These are phyloP conservation scores for Philopedon plagiatum DNA, from an alignment of 2,888 invertebrate species.

Conservation along the genomic window DNA sequence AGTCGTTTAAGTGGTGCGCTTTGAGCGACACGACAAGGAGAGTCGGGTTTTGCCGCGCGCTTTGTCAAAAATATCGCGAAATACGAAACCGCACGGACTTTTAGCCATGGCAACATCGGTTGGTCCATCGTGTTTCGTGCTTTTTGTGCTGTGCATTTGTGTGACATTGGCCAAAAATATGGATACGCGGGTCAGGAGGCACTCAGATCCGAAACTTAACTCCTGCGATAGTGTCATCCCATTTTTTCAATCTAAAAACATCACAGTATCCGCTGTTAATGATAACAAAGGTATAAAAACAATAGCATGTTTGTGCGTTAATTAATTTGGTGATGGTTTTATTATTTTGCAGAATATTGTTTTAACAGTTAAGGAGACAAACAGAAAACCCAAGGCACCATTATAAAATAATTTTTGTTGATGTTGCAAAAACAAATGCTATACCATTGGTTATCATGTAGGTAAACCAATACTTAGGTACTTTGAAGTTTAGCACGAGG, in stretches of 20 bases:
- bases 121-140: conserved; percentile 32
- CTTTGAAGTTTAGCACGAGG: too few relatives aligned
- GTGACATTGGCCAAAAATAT: conserved; percentile 58
- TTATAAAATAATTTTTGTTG: too few relatives aligned
- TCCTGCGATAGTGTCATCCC: conserved; percentile 16
- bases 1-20: conserved; percentile 26
- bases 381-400: too few relatives aligned
- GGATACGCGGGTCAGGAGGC: conserved; percentile 49
- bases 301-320: background rate
- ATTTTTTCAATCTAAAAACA: conserved; percentile 22
- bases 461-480: too few relatives aligned
- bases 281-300: conserved; percentile 11
- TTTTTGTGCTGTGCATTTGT: conserved; percentile 56
- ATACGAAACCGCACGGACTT: conserved; percentile 29
- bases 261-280: background rate
- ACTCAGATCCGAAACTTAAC: background rate
- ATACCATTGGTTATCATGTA: too few relatives aligned
- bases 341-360: too few relatives aligned
- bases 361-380: too few relatives aligned
- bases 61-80: conserved; percentile 28
- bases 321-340: background rate
- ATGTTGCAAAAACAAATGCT: too few relatives aligned
- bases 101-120: conserved; percentile 28
- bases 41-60: conserved; percentile 9
- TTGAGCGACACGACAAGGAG: conserved; percentile 5